Conservation (phyloP, 1,140 invertebrate species). For the Cotesia glomerata region DNA sequence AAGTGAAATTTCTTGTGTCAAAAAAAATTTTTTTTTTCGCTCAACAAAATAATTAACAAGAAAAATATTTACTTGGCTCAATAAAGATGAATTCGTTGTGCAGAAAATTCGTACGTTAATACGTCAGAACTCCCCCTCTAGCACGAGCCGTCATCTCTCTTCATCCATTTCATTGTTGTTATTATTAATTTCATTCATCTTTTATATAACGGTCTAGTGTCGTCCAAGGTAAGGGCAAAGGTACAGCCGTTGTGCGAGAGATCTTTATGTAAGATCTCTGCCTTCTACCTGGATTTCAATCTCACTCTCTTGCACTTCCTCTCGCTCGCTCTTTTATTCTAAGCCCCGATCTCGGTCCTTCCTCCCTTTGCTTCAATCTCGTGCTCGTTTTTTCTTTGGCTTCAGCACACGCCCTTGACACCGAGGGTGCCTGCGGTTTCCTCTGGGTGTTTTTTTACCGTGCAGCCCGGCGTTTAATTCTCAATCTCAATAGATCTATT, state of each 20-base stretch:
- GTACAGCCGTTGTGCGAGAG: constrained; percentile 39
- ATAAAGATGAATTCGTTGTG: background rate
- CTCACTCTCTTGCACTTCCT: constrained; percentile 6
- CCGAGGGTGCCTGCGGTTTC: constrained; percentile 52
- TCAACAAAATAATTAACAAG: no score
- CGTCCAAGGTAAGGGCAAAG: constrained; percentile 28
- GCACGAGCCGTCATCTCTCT: background rate
- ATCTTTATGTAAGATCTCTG: constrained; percentile 50
- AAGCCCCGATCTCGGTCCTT: background rate
- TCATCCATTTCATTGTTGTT: background rate
- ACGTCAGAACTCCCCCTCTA: background rate
- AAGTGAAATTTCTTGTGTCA: no score
- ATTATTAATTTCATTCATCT: background rate
- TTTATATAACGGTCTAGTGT: constrained; percentile 17
- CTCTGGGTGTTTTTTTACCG: constrained; percentile 26
- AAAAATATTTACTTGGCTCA: no score
- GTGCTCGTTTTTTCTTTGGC: constrained; percentile 32
- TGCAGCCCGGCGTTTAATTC: background rate
- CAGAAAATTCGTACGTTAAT: constrained; percentile 20
- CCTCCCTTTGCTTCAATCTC: background rate
- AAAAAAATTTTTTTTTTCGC: no score
- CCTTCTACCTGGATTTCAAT: constrained; percentile 39
- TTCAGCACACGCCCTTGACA: constrained; percentile 44
- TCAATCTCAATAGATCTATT: background rate
- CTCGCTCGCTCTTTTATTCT: background rate